Percentiles rank a stretch among this genome's conserved stretches.
These are phyloP conservation scores for Anas bernieri DNA, from an alignment of 2,797 vertebrate species.

Conservation along the genomic window DNA sequence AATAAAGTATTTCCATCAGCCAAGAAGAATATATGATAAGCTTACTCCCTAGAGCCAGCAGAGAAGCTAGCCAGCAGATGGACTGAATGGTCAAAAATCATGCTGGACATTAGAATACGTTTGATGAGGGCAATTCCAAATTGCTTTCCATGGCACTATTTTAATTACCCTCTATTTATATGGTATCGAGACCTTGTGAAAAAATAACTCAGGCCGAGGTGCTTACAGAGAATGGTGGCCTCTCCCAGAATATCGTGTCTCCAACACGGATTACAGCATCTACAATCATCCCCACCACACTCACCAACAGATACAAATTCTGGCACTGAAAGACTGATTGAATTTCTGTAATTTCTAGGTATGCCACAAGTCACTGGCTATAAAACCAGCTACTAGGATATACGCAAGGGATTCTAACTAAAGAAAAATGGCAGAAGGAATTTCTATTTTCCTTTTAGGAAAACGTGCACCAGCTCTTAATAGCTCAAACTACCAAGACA, in stretches of 20 bases:
- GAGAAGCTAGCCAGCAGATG: background rate
- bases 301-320: constrained; percentile 11
- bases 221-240: background rate
- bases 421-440: background rate
- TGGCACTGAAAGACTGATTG: background rate
- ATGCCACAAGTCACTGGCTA: background rate
- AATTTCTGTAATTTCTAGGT: background rate
- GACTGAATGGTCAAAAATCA: background rate
- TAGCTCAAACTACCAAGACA: background rate
- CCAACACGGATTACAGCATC: background rate
- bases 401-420: background rate
- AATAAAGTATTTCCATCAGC: background rate
- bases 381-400: background rate
- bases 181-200: background rate
- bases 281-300: background rate
- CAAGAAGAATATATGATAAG: background rate
- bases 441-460: background rate
- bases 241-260: background rate
- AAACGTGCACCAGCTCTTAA: background rate
- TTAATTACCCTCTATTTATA: background rate
- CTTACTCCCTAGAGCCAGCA: background rate
- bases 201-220: background rate
- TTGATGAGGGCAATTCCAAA: background rate
- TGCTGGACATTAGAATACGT: fast-evolving
- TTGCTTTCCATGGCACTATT: background rate